Evolutionary conservation across 2,888 invertebrate genomes (phyloP).

Genomic region (Brenthis daphne): DNA sequence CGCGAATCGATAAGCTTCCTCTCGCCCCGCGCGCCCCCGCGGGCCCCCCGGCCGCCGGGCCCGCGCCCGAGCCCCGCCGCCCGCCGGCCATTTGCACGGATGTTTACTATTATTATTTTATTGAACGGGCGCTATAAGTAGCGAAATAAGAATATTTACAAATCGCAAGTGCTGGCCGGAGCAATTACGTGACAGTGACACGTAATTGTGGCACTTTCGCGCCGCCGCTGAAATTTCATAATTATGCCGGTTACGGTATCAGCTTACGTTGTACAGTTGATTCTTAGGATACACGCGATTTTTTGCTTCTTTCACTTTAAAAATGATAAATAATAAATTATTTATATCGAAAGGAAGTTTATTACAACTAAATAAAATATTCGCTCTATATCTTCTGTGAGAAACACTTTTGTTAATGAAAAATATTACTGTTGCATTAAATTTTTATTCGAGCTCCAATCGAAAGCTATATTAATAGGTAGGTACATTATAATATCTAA

Average conservation of each 20-base stretch:
- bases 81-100: constrained; percentile 81
- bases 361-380: too few relatives aligned
- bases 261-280: neutral
- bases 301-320: too few relatives aligned
- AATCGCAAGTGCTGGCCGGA: constrained; percentile 49
- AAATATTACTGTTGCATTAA: too few relatives aligned
- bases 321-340: too few relatives aligned
- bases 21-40: constrained; percentile 46
- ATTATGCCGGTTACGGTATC: constrained; percentile 10
- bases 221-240: constrained; percentile 7
- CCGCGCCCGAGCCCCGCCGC: constrained; percentile 50
- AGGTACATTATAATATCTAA: too few relatives aligned
- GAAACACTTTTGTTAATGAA: too few relatives aligned
- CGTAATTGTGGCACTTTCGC: constrained; percentile 15
- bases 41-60: constrained; percentile 56
- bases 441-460: too few relatives aligned
- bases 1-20: constrained; percentile 75
- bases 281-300: neutral
- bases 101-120: constrained; percentile 82
- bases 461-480: too few relatives aligned
- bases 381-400: too few relatives aligned
- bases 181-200: constrained; percentile 36
- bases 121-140: constrained; percentile 78
- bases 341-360: too few relatives aligned
- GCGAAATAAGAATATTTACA: constrained; percentile 75